Percentiles rank a stretch among this genome's conserved stretches.
Conservation (phyloP, 1,140 invertebrate genomes). For the Megathymus violae region DNA sequence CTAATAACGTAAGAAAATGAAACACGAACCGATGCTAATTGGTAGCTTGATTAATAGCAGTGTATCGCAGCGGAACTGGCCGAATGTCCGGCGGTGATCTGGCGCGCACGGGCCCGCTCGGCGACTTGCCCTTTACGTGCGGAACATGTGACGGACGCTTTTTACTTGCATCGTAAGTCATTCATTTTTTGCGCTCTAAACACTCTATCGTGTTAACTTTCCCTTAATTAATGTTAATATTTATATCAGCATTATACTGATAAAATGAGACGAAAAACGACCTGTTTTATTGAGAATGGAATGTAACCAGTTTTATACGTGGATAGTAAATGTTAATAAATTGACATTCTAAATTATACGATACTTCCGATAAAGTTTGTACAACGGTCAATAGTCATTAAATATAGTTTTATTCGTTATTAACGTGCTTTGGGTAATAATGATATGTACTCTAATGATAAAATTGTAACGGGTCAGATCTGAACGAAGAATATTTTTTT, state of each 20-base stretch:
- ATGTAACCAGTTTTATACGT: background rate
- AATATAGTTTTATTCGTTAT: too few relatives aligned
- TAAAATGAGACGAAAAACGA: constrained; percentile 6
- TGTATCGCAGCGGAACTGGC: background rate
- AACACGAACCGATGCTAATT: constrained; percentile 20
- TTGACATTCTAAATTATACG: too few relatives aligned
- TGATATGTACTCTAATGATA: too few relatives aligned
- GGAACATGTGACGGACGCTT: constrained; percentile 27
- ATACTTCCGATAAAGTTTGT: too few relatives aligned
- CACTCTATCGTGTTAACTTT: constrained; percentile 54
- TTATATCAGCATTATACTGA: constrained; percentile 7
- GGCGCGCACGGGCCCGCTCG: background rate
- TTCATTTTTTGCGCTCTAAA: constrained; percentile 48
- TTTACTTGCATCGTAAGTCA: constrained; percentile 37
- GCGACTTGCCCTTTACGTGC: constrained; percentile 55
- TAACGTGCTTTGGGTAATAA: too few relatives aligned
- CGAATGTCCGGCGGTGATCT: background rate
- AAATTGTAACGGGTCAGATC: too few relatives aligned
- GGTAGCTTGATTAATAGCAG: constrained; percentile 24
- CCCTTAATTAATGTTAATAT: constrained; percentile 59
- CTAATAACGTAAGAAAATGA: constrained; percentile 7
- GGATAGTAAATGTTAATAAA: background rate
- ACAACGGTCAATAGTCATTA: too few relatives aligned
- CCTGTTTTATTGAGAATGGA: constrained; percentile 14
- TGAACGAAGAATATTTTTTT: too few relatives aligned